Base-by-base conservation (phyloP, 2,113 vertebrate species). In the Platysternon megacephalum region DNA sequence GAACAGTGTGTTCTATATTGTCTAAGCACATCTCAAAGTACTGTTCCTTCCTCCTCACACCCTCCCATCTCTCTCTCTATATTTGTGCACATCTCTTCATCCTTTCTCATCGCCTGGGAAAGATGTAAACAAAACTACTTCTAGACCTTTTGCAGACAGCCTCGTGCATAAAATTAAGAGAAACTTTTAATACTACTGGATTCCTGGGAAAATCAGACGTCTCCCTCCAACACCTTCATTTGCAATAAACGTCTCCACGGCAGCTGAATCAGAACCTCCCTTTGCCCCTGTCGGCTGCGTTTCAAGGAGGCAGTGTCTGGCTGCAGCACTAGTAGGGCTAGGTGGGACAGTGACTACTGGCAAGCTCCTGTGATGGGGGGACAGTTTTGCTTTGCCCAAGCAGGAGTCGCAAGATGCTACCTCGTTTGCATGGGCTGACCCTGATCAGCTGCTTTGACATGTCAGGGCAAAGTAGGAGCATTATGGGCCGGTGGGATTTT, bases 11-110 rank as follows among this genome's bases (percentile, higher is more conserved):
- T n/a, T n/a, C n/a, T n/a, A n/a, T n/a, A n/a, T n/a, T n/a, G n/a
- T n/a, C n/a, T n/a, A n/a, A n/a, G n/a, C n/a, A n/a, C n/a, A n/a
- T n/a, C n/a, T n/a, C n/a, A n/a, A n/a, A n/a, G n/a, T 11, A 22
- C 19, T 22, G 10, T 74, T 17, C n/a, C n/a, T 74, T 24, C n/a
- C 65, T 24, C 10, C 16, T 22, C n/a, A 11, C 5, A 9, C 68
- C 1, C 8, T 13, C 13, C 35, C 4, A 4, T 21, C 68, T 11
- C 68, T 24, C 4, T 21, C 9, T 9, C n/a, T n/a, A n/a, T n/a
- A 65, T n/a, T n/a, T n/a, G n/a, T 74, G 39, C 9, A 5, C 21
- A 8, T 74, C 19, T 39, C 35, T 68, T 68, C 35, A 68, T 17
- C 65, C 65, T 68, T 68, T n/a, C 68, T 74, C n/a, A 10, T 74